A percentile compares a stretch with the other conserved stretches of the same genome.
Conservation (phyloP, 1,140 invertebrate species). For the Euborellia annulipes region DNA sequence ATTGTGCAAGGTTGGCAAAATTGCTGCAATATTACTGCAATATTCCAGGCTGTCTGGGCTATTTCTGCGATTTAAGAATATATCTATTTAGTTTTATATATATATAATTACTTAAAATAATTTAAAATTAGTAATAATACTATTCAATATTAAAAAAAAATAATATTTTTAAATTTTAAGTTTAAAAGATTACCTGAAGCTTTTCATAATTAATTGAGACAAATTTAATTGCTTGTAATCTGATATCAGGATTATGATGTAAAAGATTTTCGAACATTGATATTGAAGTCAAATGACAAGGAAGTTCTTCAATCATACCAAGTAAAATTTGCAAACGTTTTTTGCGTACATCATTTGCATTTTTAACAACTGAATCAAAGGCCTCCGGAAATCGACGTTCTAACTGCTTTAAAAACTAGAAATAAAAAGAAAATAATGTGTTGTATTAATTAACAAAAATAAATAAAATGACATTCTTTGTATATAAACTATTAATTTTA, state of each 20-base stretch:
- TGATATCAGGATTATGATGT: constrained; percentile 39
- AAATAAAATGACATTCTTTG: constrained; percentile 6
- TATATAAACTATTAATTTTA: constrained; percentile 12
- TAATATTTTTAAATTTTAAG: not conserved
- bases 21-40: no score
- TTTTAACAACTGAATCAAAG: constrained; percentile 33
- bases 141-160: no score
- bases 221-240: constrained; percentile 41
- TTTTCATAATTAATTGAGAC: constrained; percentile 32
- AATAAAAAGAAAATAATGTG: constrained; percentile 16
- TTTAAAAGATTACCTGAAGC: constrained; percentile 21
- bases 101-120: no score
- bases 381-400: constrained; percentile 47
- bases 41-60: no score
- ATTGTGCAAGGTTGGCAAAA: no score
- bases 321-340: no score
- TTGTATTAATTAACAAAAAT: no score
- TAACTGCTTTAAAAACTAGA: constrained; percentile 29
- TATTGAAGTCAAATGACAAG: no score
- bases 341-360: not conserved
- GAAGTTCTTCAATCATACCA: no score
- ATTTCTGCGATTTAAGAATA: no score
- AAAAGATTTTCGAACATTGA: constrained; percentile 46
- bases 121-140: no score
- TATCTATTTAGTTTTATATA: no score